Evolutionary conservation across 1,140 invertebrate genomes (phyloP).

Genomic region (Stegodyphus dumicola): DNA sequence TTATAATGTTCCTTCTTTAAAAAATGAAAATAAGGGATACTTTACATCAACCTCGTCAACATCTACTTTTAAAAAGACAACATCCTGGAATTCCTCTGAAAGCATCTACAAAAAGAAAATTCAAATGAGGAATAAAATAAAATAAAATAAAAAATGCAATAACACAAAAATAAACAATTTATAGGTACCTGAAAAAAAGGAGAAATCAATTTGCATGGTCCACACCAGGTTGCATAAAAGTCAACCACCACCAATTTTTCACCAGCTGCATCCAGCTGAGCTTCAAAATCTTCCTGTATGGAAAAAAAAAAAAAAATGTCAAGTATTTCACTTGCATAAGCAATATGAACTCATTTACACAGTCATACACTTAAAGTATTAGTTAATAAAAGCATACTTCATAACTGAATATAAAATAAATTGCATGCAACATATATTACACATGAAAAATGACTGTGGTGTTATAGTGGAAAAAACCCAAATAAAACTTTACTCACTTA

Average conservation of each 20-base stretch:
- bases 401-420: too few species aligned
- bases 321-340: too few species aligned
- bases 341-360: not conserved
- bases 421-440: too few species aligned
- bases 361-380: too few species aligned
- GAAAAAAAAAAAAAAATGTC: not conserved
- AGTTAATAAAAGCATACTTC: too few species aligned
- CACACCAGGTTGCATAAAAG: slow-evolving; percentile 76
- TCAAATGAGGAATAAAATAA: not conserved
- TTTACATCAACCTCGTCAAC: slow-evolving; percentile 84
- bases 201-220: slow-evolving; percentile 92
- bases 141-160: not conserved
- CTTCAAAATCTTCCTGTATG: slow-evolving; percentile 77
- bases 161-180: not conserved
- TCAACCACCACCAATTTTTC: slow-evolving; percentile 85
- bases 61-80: slow-evolving; percentile 80
- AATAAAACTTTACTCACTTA: too few species aligned
- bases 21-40: not conserved
- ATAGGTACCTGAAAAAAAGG: slow-evolving; percentile 75
- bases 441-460: too few species aligned
- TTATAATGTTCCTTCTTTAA: too few species aligned
- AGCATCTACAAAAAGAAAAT: slow-evolving; percentile 54
- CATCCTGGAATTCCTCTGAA: slow-evolving; percentile 67
- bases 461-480: too few species aligned
- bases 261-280: slow-evolving; percentile 80